Base-by-base conservation (phyloP, 2,113 vertebrate species). In the Salvelinus namaycush region DNA sequence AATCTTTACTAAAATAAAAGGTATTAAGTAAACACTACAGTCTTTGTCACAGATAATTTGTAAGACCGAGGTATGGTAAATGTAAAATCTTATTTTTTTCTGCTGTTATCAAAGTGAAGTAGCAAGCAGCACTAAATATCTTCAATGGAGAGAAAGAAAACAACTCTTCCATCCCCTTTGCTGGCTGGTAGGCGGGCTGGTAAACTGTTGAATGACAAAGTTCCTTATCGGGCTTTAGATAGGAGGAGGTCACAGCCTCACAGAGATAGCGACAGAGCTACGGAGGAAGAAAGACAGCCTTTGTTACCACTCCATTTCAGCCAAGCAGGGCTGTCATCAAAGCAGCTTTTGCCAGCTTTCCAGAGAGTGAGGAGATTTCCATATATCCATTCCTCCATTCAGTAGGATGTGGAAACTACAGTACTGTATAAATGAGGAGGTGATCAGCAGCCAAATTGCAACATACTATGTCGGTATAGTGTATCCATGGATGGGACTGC, bases 241-340 rank as follows among this genome's bases (percentile, higher is more conserved):
- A 85, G 88, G 75, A 75, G 79, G 73, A 81, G 81, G 84, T 87
- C 84, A 81, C 84, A 82, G 87, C 82, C 83, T 86, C 73, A 76
- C 79, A 82, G 81, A 90, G 88, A 86, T 44, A 44, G 39, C 9
- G 39, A 12, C 39, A 44, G 39, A 44, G 9, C 39, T 44, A 3
- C 2, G 9, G 39, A 81, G 80, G 86, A 87, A 87, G 84, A 88
- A 89, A 88, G 81, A 79, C 79, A 75, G 65, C 75, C 85, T 89
- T 88, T 90, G 87, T 89, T 87, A 78, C 65, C 83, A 77, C 18
- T 75, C 60, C 39, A 44, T 81, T 13, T 34, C 20, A 81, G 79
- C 79, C 49, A 27, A 85, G 76, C 74, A 83, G 79, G 71, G 39
- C 88, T 78, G 80, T 89, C 86, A 86, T 86, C 86, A 87, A 83